Evolutionary conservation across 2,888 invertebrate species (phyloP), one percentile per base, ranked within the genome.

Genomic region (Lasius fuliginosus): DNA sequence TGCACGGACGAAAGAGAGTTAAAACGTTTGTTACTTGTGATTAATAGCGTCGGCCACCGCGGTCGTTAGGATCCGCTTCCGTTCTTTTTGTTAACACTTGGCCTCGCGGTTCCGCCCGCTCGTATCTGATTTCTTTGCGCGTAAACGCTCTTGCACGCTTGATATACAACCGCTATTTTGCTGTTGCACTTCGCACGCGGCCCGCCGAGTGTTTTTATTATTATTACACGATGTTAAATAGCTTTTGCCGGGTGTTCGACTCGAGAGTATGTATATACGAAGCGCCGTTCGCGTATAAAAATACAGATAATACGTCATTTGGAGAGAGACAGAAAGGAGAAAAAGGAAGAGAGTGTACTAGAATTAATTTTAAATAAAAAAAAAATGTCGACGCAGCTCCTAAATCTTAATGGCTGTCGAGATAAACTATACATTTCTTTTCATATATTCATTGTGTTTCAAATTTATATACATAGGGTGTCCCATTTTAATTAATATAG

Each of bases 1-100:
- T 62, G 68, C 68, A 73, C 40, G 77, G 76, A 87, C 87, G 68
- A 60, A 76, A 77, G 82, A 76, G 84, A 88, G 89, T 87, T 89
- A 75, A 89, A 89, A 87, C 86, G 84, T 84, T 88, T 87, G 89
- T 87, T 83, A 73, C 76, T 69, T 40, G 86, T 86, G 89, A 89
- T 89, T 89, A 89, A 89, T 89, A 83, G 69, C 27, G 33, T 53
- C 84, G 87, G 86, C 74, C 79, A 86, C 77, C 74, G 53, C 82
- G 85, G 40, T 88, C 88, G 89, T 88, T 88, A 89, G 65, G 75
- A 85, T 85, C 76, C 87, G 89, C 83, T 88, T 88, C 69, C 81
- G 46, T 75, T 64, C 53, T 74, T 60, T 71, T 73, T 46, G 42
- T 73, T 81, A 53, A 77, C 77, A 74, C 67, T 56, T 30, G 67